Evolutionary conservation across 2,113 vertebrate genomes (phyloP).

Genomic region (Vidua macroura): DNA sequence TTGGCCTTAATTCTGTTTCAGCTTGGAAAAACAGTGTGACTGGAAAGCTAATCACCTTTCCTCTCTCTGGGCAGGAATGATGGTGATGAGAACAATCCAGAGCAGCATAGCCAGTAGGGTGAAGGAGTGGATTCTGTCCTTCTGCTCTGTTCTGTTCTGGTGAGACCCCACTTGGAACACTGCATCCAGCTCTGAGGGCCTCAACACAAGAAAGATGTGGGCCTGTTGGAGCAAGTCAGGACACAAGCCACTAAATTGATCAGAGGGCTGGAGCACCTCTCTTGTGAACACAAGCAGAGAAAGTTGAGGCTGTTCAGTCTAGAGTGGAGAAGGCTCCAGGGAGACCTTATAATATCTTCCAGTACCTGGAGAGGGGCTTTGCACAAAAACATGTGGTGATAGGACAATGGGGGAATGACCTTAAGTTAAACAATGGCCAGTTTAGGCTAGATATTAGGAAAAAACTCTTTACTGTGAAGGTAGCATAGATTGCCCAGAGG

Average conservation of each 20-base stretch:
- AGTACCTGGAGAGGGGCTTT: neutral
- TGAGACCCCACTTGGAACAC: neutral
- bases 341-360: neutral
- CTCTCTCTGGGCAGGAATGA: neutral
- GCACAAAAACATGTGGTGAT: neutral
- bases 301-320: neutral
- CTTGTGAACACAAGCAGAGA: neutral
- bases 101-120: neutral
- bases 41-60: neutral
- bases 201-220: neutral
- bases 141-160: neutral
- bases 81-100: neutral
- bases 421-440: rapidly evolving
- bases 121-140: neutral
- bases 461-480: neutral
- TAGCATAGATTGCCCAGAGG: neutral
- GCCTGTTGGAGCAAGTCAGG: neutral
- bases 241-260: neutral
- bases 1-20: neutral
- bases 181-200: neutral
- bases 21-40: neutral
- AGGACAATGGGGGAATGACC: neutral
- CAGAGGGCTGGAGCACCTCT: neutral
- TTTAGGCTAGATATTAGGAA: neutral
- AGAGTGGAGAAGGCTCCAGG: neutral